phyloP scores from a whole-genome alignment of 2,113 vertebrate genomes.

The Grammomys surdaster region DNA sequence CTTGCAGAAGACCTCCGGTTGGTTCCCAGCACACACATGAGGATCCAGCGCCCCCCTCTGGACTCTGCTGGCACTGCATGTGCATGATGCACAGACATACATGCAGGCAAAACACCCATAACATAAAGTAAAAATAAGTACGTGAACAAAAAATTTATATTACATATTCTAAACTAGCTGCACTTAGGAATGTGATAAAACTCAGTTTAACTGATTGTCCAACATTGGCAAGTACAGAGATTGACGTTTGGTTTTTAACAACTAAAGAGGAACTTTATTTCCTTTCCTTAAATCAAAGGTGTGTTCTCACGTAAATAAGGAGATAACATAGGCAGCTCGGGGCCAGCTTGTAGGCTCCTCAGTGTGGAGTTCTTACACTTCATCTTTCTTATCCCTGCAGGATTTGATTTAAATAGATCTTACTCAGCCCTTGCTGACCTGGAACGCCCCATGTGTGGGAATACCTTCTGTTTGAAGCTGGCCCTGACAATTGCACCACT shows the following conservation, averaged over 20 bases:
- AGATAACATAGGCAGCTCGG: neutral
- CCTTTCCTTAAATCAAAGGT: slow-evolving; percentile 34
- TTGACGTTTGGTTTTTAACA: slow-evolving; percentile 4
- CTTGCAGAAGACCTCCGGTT: neutral
- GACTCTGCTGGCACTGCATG: neutral
- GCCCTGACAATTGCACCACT: neutral
- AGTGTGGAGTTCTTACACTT: neutral
- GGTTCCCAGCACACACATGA: neutral
- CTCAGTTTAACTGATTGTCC: slow-evolving; percentile 2
- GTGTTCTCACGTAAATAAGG: neutral
- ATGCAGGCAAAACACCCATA: neutral
- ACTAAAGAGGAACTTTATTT: neutral
- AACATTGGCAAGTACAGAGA: neutral
- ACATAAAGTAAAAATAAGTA: neutral
- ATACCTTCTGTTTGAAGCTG: neutral
- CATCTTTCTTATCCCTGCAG: neutral
- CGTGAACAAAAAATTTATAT: neutral
- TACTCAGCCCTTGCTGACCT: neutral
- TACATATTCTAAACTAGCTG: slow-evolving; percentile 20
- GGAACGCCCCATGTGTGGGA: neutral
- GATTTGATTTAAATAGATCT: neutral
- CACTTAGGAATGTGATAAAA: slow-evolving; percentile 27
- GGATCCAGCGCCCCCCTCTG: neutral
- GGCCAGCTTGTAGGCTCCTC: neutral
- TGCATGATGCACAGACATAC: neutral